Conservation (phyloP, 2,113 vertebrate species). For the Urocynchramus pylzowi region DNA sequence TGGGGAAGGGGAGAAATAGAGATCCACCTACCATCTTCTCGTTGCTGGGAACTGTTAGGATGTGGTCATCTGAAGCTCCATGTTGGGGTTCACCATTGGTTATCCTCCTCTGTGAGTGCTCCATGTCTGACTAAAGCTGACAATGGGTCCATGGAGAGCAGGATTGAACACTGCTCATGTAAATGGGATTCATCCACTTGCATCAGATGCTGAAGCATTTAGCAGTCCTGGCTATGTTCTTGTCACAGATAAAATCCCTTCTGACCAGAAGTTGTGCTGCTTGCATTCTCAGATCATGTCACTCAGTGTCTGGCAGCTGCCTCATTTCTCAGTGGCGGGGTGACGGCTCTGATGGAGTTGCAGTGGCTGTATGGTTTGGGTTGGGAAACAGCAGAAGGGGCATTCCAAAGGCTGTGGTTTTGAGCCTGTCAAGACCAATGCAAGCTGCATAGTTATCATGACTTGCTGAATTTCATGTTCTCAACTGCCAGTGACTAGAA, state of each 20-base stretch:
- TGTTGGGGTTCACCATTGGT: background rate
- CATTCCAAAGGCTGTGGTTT: background rate
- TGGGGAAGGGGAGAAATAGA: background rate
- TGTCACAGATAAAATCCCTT: background rate
- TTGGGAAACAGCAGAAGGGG: background rate
- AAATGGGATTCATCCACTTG: background rate
- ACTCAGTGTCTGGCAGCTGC: background rate
- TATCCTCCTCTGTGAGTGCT: background rate
- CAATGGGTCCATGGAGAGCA: background rate
- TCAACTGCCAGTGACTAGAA: background rate
- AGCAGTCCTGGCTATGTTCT: background rate
- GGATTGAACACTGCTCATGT: background rate
- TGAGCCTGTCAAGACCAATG: background rate
- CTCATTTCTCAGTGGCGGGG: fast-evolving
- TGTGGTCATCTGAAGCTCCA: background rate
- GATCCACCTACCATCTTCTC: background rate
- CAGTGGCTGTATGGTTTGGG: background rate
- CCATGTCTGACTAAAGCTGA: fast-evolving
- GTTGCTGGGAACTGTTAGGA: background rate
- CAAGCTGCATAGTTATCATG: background rate
- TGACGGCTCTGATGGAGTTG: fast-evolving
- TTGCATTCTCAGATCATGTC: background rate
- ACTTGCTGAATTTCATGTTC: background rate
- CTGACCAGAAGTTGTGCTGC: background rate
- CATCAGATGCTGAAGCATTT: background rate